phyloP scores from a whole-genome alignment of 2,888 invertebrate genomes.

The Hirudinaria manillensis region DNA sequence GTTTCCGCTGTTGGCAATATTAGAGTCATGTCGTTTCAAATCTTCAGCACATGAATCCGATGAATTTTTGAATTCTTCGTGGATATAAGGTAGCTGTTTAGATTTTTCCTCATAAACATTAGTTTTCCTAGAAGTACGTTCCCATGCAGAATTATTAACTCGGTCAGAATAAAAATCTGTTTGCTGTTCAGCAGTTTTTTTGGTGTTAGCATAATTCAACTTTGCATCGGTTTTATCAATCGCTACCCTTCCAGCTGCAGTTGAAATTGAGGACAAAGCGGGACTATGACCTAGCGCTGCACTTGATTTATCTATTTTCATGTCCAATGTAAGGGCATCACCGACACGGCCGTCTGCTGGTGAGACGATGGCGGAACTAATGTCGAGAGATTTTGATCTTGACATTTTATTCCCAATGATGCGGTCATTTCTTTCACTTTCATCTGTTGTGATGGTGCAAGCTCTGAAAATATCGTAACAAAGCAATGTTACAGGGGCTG shows the following conservation, averaged over 20 bases:
- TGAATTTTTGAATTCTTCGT: background rate
- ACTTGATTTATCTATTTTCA: background rate
- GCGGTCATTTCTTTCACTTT: background rate
- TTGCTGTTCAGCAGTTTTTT: background rate
- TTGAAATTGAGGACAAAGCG: background rate
- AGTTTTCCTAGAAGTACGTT: no score
- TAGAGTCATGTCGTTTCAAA: background rate
- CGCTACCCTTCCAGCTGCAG: background rate
- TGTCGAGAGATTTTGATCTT: conserved; percentile 27
- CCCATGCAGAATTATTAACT: background rate
- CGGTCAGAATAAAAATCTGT: background rate
- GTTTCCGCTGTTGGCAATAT: background rate
- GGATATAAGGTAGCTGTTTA: background rate
- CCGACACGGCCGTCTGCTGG: background rate
- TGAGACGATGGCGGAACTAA: conserved; percentile 7
- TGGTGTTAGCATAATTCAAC: background rate
- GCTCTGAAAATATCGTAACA: no score
- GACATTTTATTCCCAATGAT: background rate
- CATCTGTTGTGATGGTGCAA: no score
- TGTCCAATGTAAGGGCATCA: background rate
- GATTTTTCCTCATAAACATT: background rate
- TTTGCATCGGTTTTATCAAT: background rate
- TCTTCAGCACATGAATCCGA: background rate
- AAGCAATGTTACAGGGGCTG: no score
- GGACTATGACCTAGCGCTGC: background rate